phyloP scores from a whole-genome alignment of 1,140 invertebrate genomes.

The Paramacrobiotus metropolitanus region DNA sequence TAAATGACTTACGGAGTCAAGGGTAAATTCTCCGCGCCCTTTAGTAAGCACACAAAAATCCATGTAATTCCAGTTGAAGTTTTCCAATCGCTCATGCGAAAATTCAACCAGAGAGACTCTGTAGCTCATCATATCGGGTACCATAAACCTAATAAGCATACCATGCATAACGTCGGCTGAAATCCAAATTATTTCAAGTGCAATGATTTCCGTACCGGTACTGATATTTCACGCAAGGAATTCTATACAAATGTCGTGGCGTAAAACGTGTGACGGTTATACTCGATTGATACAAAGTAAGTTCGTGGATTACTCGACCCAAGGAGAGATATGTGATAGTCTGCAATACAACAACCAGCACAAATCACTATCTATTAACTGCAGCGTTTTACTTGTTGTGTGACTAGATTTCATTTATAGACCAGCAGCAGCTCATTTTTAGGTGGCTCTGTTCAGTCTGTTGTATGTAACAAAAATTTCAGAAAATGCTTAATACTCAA shows the following conservation, averaged over 20 bases:
- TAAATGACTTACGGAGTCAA: too few species aligned
- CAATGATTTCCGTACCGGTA: conserved; percentile 15
- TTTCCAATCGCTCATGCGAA: conserved; percentile 75
- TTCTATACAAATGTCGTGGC: background rate
- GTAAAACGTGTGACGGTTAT: background rate
- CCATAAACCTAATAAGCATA: conserved; percentile 40
- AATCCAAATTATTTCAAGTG: background rate
- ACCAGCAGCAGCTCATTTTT: too few species aligned
- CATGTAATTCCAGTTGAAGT: conserved; percentile 91
- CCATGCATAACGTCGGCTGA: background rate
- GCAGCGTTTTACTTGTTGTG: too few species aligned
- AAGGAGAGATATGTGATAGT: background rate
- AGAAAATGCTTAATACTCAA: too few species aligned
- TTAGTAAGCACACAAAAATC: conserved; percentile 85
- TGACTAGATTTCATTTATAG: too few species aligned
- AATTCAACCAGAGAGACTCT: conserved; percentile 85
- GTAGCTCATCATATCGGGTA: conserved; percentile 72
- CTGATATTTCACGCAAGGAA: conserved; percentile 16
- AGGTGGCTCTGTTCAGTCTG: too few species aligned
- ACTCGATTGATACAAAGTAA: background rate
- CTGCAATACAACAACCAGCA: too few species aligned
- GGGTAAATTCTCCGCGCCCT: conserved; percentile 62
- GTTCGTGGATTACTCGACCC: background rate
- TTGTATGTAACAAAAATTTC: too few species aligned
- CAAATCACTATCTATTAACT: too few species aligned